Conservation (phyloP, 2,113 vertebrate genomes). For the Butorides virescens region DNA sequence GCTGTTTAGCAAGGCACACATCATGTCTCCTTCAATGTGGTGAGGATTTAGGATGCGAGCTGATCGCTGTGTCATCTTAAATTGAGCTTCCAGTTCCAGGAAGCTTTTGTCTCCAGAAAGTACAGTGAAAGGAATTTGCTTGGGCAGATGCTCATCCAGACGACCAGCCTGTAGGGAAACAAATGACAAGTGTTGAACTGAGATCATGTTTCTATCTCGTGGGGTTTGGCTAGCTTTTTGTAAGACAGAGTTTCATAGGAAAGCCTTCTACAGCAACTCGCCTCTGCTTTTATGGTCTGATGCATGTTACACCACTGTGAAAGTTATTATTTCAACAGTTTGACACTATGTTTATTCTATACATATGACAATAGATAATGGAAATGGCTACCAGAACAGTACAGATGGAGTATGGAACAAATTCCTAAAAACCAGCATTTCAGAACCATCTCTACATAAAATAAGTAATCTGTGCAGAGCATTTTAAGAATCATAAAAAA, state of each 20-base stretch:
- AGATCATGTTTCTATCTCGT: neutral
- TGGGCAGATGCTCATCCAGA: slow-evolving; percentile 80
- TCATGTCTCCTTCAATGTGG: slow-evolving; percentile 79
- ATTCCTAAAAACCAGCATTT: neutral
- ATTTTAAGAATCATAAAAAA: neutral
- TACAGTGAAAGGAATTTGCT: slow-evolving; percentile 83
- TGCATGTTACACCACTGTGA: neutral
- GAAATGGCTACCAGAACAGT: neutral
- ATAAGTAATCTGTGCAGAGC: neutral
- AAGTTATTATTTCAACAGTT: neutral
- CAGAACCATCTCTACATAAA: neutral
- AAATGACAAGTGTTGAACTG: neutral
- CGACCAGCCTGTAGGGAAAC: slow-evolving; percentile 74
- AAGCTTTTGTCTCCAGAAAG: slow-evolving; percentile 86
- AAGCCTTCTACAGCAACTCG: neutral
- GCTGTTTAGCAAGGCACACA: slow-evolving; percentile 84
- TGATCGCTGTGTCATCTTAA: slow-evolving; percentile 80
- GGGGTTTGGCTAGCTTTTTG: neutral
- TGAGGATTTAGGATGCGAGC: slow-evolving; percentile 80
- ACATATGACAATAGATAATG: fast-evolving
- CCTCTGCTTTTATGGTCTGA: neutral
- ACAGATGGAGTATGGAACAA: neutral
- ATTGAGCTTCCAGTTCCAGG: slow-evolving; percentile 78
- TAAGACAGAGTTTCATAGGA: neutral
- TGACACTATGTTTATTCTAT: neutral